phyloP scores from a whole-genome alignment of 2,113 vertebrate species.

The Chamaetylas fuelleborni region DNA sequence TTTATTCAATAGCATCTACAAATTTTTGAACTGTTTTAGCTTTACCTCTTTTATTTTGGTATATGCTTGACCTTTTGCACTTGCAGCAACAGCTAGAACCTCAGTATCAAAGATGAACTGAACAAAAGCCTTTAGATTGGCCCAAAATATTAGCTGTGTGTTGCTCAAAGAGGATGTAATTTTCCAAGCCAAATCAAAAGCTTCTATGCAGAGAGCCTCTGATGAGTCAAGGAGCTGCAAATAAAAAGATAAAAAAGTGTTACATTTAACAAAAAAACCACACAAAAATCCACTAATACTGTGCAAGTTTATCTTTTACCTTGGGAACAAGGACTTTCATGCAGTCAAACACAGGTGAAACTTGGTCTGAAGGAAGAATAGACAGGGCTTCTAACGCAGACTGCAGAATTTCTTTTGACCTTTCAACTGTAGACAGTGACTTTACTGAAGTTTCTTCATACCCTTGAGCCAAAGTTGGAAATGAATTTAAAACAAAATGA shows the following conservation, averaged over 20 bases:
- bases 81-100: constrained; percentile 76
- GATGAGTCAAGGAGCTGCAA: constrained; percentile 76
- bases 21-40: neutral
- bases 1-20: neutral
- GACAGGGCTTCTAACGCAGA: constrained; percentile 82
- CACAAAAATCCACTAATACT: fast-evolving
- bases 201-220: constrained; percentile 82
- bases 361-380: constrained; percentile 83
- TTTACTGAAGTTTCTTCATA: neutral
- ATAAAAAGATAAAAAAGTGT: neutral
- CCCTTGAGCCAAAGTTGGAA: neutral
- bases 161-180: constrained; percentile 82
- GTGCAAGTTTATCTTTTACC: constrained; percentile 63
- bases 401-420: constrained; percentile 45
- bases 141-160: constrained; percentile 91
- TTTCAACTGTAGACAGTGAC: neutral
- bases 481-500: constrained; percentile 71
- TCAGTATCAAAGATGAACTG: constrained; percentile 79
- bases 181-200: constrained; percentile 85
- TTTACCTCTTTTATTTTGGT: constrained; percentile 82
- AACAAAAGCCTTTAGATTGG: constrained; percentile 85
- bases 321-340: constrained; percentile 82
- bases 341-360: constrained; percentile 84
- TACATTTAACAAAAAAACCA: neutral
- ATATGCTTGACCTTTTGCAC: constrained; percentile 68